Conservation (phyloP, 1,140 invertebrate species). For the Trichonephila clavipes region DNA sequence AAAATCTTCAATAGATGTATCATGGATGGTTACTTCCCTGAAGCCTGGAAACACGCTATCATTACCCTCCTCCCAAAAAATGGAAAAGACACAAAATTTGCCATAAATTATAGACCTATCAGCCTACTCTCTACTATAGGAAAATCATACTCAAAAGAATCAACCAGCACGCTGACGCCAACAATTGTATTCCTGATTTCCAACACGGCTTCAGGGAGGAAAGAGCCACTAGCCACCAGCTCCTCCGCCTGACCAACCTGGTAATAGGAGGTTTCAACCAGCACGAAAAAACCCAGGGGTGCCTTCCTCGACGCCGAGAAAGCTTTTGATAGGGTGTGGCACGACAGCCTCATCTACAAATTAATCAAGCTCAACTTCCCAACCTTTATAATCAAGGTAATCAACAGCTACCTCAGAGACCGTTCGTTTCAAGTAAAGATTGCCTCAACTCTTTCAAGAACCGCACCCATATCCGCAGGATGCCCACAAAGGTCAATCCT, state of each 20-base stretch:
- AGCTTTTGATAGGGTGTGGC: too few species aligned
- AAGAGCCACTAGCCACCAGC: background rate
- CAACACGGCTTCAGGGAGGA: background rate
- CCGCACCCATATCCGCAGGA: accelerated
- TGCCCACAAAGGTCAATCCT: background rate
- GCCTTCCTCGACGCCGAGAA: background rate
- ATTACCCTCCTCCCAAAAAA: background rate
- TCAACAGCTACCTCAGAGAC: too few species aligned
- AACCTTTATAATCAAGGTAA: too few species aligned
- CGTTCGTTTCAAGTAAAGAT: too few species aligned
- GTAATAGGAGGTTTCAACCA: background rate
- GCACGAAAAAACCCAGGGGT: background rate
- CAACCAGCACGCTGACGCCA: background rate
- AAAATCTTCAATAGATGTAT: background rate
- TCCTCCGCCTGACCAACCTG: background rate
- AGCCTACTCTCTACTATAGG: too few species aligned
- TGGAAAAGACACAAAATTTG: too few species aligned
- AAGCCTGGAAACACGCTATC: too few species aligned
- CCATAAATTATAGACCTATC: too few species aligned
- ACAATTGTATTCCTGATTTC: background rate
- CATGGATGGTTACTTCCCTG: background rate
- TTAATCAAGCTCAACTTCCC: too few species aligned
- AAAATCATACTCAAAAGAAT: background rate
- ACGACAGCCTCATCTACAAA: too few species aligned
- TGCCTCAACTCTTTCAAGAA: background rate